A percentile compares a stretch with the other conserved stretches of the same genome.
These are phyloP conservation scores for Benthosema pterotum DNA, from an alignment of 2,797 vertebrate genomes.

Conservation along the genomic window DNA sequence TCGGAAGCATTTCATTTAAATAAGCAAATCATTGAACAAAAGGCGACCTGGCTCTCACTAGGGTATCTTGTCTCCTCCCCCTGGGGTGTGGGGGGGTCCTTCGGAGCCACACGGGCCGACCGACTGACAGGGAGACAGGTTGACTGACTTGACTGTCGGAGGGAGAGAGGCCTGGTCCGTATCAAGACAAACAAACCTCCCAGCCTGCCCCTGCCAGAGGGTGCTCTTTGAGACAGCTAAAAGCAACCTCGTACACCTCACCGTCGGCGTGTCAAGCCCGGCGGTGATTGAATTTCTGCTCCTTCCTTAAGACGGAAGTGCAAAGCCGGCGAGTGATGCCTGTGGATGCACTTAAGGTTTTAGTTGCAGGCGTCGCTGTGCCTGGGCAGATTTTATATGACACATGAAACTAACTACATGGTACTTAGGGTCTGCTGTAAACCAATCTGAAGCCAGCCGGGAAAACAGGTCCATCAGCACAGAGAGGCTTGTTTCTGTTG, in stretches of 20 bases:
- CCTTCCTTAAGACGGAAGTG: constrained; percentile 88
- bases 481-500: constrained; percentile 80
- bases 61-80: constrained; percentile 62
- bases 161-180: constrained; percentile 51
- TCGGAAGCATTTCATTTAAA: constrained; percentile 75
- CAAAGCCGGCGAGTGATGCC: constrained; percentile 85
- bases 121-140: neutral
- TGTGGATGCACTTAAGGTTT: constrained; percentile 93
- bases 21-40: constrained; percentile 72
- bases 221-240: constrained; percentile 73
- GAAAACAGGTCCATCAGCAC: constrained; percentile 83
- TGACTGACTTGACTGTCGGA: constrained; percentile 55
- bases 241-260: constrained; percentile 66
- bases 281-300: constrained; percentile 85
- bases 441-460: constrained; percentile 81
- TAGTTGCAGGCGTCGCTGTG: constrained; percentile 92
- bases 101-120: constrained; percentile 27
- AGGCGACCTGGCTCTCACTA: constrained; percentile 63
- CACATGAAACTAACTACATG: constrained; percentile 89
- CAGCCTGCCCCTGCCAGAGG: constrained; percentile 59
- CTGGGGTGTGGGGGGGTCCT: constrained; percentile 23
- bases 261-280: constrained; percentile 73
- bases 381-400: constrained; percentile 90
- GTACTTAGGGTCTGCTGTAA: constrained; percentile 84
- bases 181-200: constrained; percentile 64